Evolutionary conservation across 2,113 vertebrate genomes (phyloP).

Genomic region (Thymallus thymallus): DNA sequence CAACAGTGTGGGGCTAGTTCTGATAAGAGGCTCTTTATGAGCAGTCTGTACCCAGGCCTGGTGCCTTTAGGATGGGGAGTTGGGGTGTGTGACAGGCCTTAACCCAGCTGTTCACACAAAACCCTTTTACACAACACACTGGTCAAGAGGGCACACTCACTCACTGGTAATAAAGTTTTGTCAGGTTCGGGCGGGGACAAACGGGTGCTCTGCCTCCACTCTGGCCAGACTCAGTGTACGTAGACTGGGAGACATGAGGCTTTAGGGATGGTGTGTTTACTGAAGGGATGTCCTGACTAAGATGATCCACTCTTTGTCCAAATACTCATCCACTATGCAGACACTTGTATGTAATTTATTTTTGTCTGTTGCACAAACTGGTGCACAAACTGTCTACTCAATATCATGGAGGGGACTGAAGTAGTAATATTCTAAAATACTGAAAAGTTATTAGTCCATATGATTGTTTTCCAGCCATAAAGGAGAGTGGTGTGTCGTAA

Average conservation of each 20-base stretch:
- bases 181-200: constrained; percentile 61
- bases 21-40: constrained; percentile 68
- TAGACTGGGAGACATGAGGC: background rate
- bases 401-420: background rate
- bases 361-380: background rate
- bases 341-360: background rate
- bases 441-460: background rate
- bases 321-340: constrained; percentile 8
- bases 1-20: constrained; percentile 54
- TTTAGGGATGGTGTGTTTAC: constrained; percentile 50
- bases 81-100: constrained; percentile 46
- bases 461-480: background rate
- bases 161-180: constrained; percentile 62
- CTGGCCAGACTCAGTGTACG: background rate
- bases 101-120: constrained; percentile 76
- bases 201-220: constrained; percentile 47
- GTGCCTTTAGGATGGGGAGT: constrained; percentile 54
- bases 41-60: constrained; percentile 53
- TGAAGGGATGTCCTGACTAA: constrained; percentile 24
- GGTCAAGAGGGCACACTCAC: constrained; percentile 45
- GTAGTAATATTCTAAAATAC: too few species aligned
- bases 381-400: background rate
- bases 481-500: background rate
- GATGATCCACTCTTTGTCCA: constrained; percentile 39
- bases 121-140: constrained; percentile 53